These are phyloP conservation scores for Epistrophe eligans DNA, from an alignment of 2,888 invertebrate genomes.

Conservation along the genomic window DNA sequence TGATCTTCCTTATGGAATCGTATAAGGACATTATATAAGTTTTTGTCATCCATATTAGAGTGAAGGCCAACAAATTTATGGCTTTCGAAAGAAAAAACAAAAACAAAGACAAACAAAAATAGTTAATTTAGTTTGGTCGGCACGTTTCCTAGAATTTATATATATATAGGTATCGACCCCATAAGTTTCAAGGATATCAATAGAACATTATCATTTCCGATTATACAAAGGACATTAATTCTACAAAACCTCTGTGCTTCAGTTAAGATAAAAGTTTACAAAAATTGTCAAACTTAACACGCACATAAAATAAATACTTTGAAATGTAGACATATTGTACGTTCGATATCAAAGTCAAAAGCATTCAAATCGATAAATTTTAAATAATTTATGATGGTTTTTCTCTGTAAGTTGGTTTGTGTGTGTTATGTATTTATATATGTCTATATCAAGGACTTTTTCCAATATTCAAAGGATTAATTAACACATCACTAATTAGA, in stretches of 20 bases:
- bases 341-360: background rate
- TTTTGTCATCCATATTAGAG: background rate
- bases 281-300: slow-evolving; percentile 4
- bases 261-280: background rate
- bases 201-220: background rate
- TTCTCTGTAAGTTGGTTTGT: background rate
- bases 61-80: background rate
- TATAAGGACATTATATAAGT: background rate
- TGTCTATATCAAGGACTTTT: background rate
- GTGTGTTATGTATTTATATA: too few species aligned
- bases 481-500: slow-evolving; percentile 6
- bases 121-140: background rate
- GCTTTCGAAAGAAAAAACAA: background rate
- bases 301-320: background rate
- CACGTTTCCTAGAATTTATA: background rate
- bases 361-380: background rate
- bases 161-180: background rate
- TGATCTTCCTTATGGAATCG: background rate
- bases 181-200: slow-evolving; percentile 11
- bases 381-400: background rate
- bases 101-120: background rate
- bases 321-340: background rate
- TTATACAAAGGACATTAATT: background rate
- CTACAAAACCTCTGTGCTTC: background rate
- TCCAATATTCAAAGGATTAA: slow-evolving; percentile 14